Evolutionary conservation across 1,140 invertebrate species (phyloP).

Genomic region (Brachionus koreanus): DNA sequence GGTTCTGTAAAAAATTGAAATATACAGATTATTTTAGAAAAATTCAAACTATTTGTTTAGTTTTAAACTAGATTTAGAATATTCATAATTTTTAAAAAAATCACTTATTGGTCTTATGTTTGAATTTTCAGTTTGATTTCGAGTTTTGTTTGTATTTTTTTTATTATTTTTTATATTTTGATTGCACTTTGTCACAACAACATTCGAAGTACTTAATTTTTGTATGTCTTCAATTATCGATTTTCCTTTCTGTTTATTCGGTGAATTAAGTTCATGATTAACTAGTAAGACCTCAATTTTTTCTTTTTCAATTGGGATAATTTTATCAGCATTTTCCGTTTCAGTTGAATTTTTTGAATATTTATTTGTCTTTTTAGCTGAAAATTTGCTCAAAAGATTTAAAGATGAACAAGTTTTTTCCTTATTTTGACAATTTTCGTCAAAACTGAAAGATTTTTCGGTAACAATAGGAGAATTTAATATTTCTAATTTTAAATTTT

Average conservation of each 20-base stretch:
- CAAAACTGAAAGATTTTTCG: neutral
- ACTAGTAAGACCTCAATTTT: neutral
- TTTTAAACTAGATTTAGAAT: neutral
- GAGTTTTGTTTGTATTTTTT: neutral
- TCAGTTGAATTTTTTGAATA: neutral
- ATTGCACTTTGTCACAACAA: neutral
- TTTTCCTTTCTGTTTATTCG: neutral
- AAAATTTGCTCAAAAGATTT: neutral
- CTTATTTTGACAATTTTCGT: neutral
- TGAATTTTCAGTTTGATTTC: neutral
- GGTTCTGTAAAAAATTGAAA: neutral
- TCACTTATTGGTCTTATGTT: conserved; percentile 23
- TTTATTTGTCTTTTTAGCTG: neutral
- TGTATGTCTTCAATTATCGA: neutral
- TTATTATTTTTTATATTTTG: neutral
- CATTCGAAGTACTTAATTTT: neutral
- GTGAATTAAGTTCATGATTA: neutral
- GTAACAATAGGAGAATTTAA: conserved; percentile 14
- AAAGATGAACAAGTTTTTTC: neutral
- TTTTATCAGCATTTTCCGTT: neutral
- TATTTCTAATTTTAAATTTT: neutral
- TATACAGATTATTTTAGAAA: neutral
- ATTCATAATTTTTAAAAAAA: conserved; percentile 22
- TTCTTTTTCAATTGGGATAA: neutral
- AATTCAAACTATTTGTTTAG: neutral